Percentiles rank a stretch among this genome's conserved stretches.
Conservation (phyloP, 2,888 invertebrate species). For the Pollenia griseotomentosa region DNA sequence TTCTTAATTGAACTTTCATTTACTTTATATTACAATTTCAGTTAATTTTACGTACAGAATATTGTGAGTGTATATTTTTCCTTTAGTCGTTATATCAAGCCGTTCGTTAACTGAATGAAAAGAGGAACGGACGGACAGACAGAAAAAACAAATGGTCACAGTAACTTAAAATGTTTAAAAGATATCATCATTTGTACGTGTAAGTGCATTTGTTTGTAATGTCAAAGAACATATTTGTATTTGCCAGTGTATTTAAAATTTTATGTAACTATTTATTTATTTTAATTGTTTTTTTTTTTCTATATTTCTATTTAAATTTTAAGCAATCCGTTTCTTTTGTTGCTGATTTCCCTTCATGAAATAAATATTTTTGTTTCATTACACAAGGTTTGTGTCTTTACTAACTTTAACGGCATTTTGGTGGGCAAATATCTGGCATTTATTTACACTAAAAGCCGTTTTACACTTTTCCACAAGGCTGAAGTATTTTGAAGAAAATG, state of each 20-base stretch:
- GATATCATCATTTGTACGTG: background rate
- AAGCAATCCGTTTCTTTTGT: slow-evolving; percentile 42
- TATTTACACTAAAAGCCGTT: too few species aligned
- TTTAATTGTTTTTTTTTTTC: slow-evolving; percentile 13
- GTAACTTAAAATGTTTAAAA: slow-evolving; percentile 13
- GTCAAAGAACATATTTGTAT: background rate
- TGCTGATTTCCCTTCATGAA: slow-evolving; percentile 35
- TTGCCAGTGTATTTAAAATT: slow-evolving; percentile 6
- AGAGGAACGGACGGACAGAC: too few species aligned
- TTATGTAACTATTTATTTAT: background rate
- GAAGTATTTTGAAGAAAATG: too few species aligned
- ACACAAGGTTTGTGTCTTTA: too few species aligned
- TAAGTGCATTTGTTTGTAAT: background rate
- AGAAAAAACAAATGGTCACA: slow-evolving; percentile 12
- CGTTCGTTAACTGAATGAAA: slow-evolving; percentile 12
- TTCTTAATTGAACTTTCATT: too few species aligned
- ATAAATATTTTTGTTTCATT: slow-evolving; percentile 8
- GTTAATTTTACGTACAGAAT: too few species aligned
- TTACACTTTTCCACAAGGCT: too few species aligned
- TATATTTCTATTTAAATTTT: slow-evolving; percentile 33
- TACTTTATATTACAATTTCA: too few species aligned
- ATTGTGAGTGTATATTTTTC: too few species aligned
- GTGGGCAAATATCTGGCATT: too few species aligned
- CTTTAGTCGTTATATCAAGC: slow-evolving; percentile 28
- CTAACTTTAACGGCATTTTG: too few species aligned